A percentile compares a stretch with the other conserved stretches of the same genome.
Conservation (phyloP, 2,888 invertebrate genomes). For the Tachina grossa region DNA sequence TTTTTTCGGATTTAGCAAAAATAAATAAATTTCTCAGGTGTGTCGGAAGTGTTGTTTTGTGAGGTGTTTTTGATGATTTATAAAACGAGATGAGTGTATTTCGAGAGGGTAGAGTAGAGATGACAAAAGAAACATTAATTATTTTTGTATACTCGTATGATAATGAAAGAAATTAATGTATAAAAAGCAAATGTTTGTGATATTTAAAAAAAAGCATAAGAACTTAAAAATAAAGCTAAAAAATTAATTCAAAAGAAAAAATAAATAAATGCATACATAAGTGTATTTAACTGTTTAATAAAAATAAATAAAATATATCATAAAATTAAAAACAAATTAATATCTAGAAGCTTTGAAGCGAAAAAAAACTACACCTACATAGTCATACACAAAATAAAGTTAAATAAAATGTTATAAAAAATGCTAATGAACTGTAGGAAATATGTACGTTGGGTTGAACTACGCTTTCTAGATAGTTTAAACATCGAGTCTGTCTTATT, state of each 20-base stretch:
- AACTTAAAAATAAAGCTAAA: background rate
- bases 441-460: too few species aligned
- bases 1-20: conserved; percentile 30
- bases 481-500: too few species aligned
- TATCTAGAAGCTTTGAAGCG: too few species aligned
- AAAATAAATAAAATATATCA: too few species aligned
- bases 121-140: conserved; percentile 56
- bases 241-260: background rate
- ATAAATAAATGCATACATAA: background rate
- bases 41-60: conserved; percentile 61
- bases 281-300: background rate
- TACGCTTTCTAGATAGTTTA: too few species aligned
- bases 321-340: too few species aligned
- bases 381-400: too few species aligned
- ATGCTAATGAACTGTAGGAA: too few species aligned
- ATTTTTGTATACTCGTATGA: conserved; percentile 20
- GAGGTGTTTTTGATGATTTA: conserved; percentile 69
- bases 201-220: conserved; percentile 5
- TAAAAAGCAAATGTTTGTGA: conserved; percentile 68
- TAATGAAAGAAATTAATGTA: conserved; percentile 42
- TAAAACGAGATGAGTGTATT: conserved; percentile 70
- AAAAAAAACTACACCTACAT: too few species aligned
- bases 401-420: too few species aligned
- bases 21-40: conserved; percentile 13
- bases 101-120: conserved; percentile 74